These are phyloP conservation scores for Balanococcus diminutus DNA, from an alignment of 2,888 invertebrate species.

Conservation along the genomic window DNA sequence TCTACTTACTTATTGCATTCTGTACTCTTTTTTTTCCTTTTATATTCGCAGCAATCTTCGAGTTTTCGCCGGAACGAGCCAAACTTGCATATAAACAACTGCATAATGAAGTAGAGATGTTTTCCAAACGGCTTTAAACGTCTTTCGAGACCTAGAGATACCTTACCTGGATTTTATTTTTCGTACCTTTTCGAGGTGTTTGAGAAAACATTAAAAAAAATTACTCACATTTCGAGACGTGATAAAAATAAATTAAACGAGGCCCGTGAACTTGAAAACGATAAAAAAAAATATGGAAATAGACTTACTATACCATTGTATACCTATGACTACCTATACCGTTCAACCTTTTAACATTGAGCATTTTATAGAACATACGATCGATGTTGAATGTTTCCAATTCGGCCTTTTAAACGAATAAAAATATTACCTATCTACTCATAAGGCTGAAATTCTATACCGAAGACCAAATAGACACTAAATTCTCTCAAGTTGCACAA, in stretches of 20 bases:
- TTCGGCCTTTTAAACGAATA: not conserved
- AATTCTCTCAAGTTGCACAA: not conserved
- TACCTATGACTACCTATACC: not conserved
- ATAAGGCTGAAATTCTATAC: not conserved
- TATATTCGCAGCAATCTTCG: not conserved
- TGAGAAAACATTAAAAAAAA: not conserved
- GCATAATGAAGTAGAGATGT: slow-evolving; percentile 5
- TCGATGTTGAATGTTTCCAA: not conserved
- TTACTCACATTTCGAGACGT: not conserved
- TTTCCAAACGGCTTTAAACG: not conserved
- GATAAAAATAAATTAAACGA: not conserved
- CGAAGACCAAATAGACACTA: not conserved
- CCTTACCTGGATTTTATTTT: not conserved
- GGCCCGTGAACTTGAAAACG: not conserved
- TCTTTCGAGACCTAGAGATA: not conserved
- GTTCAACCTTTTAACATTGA: not conserved
- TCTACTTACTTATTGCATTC: not conserved
- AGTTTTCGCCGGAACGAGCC: not conserved
- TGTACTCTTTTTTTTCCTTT: not conserved
- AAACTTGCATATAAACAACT: not conserved
- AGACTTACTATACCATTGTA: too few species aligned
- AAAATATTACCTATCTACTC: not conserved
- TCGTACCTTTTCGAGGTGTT: not conserved
- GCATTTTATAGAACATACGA: not conserved
- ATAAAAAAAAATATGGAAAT: not conserved